A percentile compares a stretch with the other conserved stretches of the same genome.
These are phyloP conservation scores for Nomada ruficornis DNA, from an alignment of 2,888 invertebrate species.

Conservation along the genomic window DNA sequence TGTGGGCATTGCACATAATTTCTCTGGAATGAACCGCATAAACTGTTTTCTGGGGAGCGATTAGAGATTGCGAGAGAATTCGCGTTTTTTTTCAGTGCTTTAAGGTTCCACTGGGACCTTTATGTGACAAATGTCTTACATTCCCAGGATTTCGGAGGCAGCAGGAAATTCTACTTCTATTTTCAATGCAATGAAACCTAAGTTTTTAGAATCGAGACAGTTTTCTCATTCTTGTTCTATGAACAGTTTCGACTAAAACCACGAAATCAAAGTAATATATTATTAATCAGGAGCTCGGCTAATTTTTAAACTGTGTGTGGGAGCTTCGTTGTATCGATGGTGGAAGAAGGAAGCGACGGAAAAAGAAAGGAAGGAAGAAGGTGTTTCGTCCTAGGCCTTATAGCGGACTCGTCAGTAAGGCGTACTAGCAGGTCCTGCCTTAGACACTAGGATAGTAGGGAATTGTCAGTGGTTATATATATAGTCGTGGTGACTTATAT, in stretches of 20 bases:
- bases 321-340: too few species aligned
- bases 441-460: too few species aligned
- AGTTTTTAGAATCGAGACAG: neutral
- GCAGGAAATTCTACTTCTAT: neutral
- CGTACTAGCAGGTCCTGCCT: too few species aligned
- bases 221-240: neutral
- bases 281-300: neutral
- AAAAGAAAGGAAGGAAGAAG: too few species aligned
- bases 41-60: conserved; percentile 21
- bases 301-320: neutral
- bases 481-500: too few species aligned
- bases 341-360: too few species aligned
- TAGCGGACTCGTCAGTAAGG: too few species aligned
- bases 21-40: neutral
- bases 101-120: conserved; percentile 18
- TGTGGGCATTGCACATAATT: neutral
- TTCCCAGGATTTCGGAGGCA: conserved; percentile 13
- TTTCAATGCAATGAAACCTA: conserved; percentile 15
- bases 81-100: conserved; percentile 15
- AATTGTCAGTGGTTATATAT: too few species aligned
- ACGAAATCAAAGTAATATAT: neutral
- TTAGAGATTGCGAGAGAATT: conserved; percentile 20
- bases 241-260: neutral
- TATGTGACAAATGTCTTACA: conserved; percentile 35
- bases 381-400: too few species aligned